Base-by-base conservation (phyloP, 2,113 vertebrate species). In the Garra rufa region DNA sequence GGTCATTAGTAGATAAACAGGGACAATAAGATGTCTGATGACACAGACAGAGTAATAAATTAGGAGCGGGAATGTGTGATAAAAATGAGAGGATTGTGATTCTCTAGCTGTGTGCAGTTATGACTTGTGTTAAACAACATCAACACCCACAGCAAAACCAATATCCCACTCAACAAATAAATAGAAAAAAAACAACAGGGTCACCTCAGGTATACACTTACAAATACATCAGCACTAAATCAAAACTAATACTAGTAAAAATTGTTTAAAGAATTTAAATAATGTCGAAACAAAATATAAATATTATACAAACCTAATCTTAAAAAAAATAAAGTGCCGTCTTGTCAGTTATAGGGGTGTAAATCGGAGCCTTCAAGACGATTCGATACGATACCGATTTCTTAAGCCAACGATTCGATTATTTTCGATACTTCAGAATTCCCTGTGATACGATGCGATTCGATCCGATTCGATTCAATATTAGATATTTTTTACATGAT, bases 11-110 rank as follows among this genome's bases (percentile, higher is more conserved):
- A 41, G 52, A 59, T 55, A 59, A 59, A 57, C 21, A 59, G 52
- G 21, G 21, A 77, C 30, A 59, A 43, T 41, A 26, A 77, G 76
- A 77, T 55, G 52, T 38, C 28, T 55, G 52, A 59, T 57, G 52
- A 59, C 34, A 77, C 28, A 55, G 75, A 76, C 26, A 55, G 28
- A 77, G 52, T 38, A 59, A 77, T 77, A 59, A 77, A 77, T 59
- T 41, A 38, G 11, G 14, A 75, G 19, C 19, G 19, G 11, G 30
- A 77, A 43, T 71, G 6, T 71, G 21, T 44, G 19, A 71, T 44
- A 11, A 75, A 75, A 52, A 52, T 30, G 17, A 76, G 26, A 30
- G 46, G 46, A 34, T 28, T 19, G 15, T 34, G 44, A 74, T 74
- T 46, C 24, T 74, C 24, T 48, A 74, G 71, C 71, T 74, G 14